Conservation (phyloP, 2,797 vertebrate species). For the Carcharodon carcharias region DNA sequence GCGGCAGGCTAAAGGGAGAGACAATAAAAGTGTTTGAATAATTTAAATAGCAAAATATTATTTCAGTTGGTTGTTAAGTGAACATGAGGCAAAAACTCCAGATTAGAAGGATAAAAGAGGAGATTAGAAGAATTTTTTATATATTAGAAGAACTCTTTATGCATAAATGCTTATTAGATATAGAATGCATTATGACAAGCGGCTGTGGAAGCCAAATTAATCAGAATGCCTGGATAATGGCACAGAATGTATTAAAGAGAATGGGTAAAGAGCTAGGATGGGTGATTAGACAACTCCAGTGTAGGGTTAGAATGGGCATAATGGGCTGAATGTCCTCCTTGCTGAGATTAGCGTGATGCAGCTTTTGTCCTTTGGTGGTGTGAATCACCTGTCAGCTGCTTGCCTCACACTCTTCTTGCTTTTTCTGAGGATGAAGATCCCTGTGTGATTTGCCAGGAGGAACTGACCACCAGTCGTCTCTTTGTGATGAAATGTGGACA, state of each 20-base stretch:
- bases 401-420: neutral
- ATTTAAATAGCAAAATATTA: neutral
- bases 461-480: neutral
- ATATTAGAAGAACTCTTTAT: too few species aligned
- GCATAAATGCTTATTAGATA: neutral
- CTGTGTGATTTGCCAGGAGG: slow-evolving; percentile 34
- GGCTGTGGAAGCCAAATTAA: neutral
- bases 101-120: neutral
- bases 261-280: neutral
- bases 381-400: neutral
- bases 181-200: neutral
- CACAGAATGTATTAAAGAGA: neutral
- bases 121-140: neutral
- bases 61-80: neutral
- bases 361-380: neutral
- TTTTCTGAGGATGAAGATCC: neutral
- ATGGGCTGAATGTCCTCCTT: neutral
- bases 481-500: slow-evolving; percentile 35
- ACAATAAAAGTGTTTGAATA: neutral
- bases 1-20: too few species aligned
- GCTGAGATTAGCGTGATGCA: neutral
- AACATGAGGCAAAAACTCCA: neutral
- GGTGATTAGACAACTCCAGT: neutral
- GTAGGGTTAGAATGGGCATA: neutral
- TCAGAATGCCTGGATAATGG: neutral